phyloP scores from a whole-genome alignment of 2,888 invertebrate genomes.

The Acrobasis suavella region DNA sequence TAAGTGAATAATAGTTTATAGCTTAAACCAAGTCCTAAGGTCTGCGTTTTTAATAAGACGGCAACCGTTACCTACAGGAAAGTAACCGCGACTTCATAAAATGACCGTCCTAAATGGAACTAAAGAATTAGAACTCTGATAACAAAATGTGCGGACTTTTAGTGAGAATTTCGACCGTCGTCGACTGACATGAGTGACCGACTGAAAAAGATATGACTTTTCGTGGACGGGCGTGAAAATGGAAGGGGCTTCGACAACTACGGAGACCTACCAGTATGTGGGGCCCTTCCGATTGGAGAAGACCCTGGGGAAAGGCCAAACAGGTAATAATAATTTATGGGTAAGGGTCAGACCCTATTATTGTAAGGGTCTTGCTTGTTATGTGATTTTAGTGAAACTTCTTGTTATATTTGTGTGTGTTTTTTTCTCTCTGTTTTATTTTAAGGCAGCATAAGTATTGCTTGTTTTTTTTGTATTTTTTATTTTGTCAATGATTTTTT shows the following conservation, averaged over 20 bases:
- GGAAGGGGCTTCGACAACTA: slow-evolving; percentile 66
- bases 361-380: slow-evolving; percentile 7
- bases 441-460: no score
- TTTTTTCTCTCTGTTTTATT: neutral
- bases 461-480: no score
- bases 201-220: slow-evolving; percentile 37
- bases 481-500: no score
- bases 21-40: no score
- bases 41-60: neutral
- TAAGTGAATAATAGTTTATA: no score
- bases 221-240: slow-evolving; percentile 45
- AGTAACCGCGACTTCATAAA: neutral
- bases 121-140: slow-evolving; percentile 2
- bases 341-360: slow-evolving; percentile 7
- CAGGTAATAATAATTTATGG: slow-evolving; percentile 85
- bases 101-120: slow-evolving; percentile 16
- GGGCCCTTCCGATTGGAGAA: slow-evolving; percentile 99
- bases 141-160: slow-evolving; percentile 4
- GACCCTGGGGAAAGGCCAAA: slow-evolving; percentile 99
- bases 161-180: neutral
- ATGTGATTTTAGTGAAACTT: neutral
- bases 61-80: neutral
- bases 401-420: neutral
- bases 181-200: neutral
- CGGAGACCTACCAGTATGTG: slow-evolving; percentile 93